These are phyloP conservation scores for Actinia equina DNA, from an alignment of 64 coral and sea anemone species.

Conservation along the genomic window DNA sequence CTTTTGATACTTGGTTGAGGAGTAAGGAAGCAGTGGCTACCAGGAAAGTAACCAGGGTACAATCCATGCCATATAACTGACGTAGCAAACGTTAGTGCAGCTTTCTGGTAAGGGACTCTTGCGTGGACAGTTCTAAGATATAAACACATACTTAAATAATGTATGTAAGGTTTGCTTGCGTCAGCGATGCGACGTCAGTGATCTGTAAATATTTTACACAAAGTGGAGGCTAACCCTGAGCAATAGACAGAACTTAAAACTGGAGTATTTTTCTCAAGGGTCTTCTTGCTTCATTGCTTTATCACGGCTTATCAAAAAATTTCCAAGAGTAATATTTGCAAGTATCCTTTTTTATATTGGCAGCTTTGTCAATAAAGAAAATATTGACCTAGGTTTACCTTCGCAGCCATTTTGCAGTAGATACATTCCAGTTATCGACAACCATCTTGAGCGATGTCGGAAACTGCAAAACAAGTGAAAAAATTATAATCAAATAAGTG, in stretches of 20 bases:
- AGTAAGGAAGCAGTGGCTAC: not conserved
- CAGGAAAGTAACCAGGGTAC: constrained; percentile 12
- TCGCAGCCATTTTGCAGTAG: constrained; percentile 6
- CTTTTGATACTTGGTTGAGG: not conserved
- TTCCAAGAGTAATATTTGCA: too few relatives aligned
- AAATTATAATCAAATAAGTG: not conserved
- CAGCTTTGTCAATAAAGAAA: too few relatives aligned
- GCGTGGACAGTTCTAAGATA: constrained; percentile 13
- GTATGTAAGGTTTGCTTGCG: too few relatives aligned
- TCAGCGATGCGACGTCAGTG: too few relatives aligned
- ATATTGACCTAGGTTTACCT: not conserved
- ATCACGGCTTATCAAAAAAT: too few relatives aligned
- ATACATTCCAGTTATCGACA: not conserved
- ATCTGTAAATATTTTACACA: too few relatives aligned
- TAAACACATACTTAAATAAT: not conserved
- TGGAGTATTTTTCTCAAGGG: too few relatives aligned
- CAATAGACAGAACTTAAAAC: too few relatives aligned
- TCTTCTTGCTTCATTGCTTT: too few relatives aligned
- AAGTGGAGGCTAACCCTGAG: too few relatives aligned
- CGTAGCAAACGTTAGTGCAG: not conserved
- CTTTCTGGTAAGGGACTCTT: constrained; percentile 14
- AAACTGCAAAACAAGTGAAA: not conserved
- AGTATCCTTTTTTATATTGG: too few relatives aligned
- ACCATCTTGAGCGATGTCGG: constrained; percentile 14
- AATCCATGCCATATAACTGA: not conserved